phyloP scores from a whole-genome alignment of 1,140 invertebrate species.

The Linepithema humile region DNA sequence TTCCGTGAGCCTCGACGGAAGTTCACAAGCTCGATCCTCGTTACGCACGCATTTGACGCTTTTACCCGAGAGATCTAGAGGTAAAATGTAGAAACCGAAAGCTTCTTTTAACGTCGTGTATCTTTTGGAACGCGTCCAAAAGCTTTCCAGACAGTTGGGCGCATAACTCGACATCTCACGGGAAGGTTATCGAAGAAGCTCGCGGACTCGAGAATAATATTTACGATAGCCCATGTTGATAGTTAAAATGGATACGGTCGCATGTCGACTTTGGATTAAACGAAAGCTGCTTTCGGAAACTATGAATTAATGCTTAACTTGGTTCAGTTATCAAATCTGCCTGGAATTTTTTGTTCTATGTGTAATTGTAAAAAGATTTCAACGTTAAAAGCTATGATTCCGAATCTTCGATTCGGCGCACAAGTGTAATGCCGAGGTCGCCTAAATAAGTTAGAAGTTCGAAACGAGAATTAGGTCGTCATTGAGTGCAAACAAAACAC shows the following conservation, averaged over 20 bases:
- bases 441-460: not conserved
- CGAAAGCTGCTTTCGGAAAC: conserved; percentile 41
- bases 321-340: not conserved
- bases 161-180: conserved; percentile 64
- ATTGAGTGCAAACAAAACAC: conserved; percentile 4
- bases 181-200: conserved; percentile 60
- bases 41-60: not conserved
- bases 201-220: conserved; percentile 65
- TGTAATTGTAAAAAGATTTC: not conserved
- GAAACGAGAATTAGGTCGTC: conserved; percentile 26
- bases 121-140: conserved; percentile 68
- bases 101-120: conserved; percentile 37
- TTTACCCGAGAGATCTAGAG: conserved; percentile 26
- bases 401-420: not conserved
- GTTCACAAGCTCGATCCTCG: not conserved
- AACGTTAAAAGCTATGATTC: not conserved
- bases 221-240: conserved; percentile 60
- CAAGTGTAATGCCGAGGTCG: not conserved
- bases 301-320: conserved; percentile 8
- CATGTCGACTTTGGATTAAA: conserved; percentile 49
- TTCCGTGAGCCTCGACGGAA: not conserved
- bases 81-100: conserved; percentile 54
- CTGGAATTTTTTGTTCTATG: not conserved
- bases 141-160: conserved; percentile 76
- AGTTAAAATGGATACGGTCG: conserved; percentile 13